phyloP scores from a whole-genome alignment of 2,113 vertebrate genomes.

The Marcusenius ussheri region DNA sequence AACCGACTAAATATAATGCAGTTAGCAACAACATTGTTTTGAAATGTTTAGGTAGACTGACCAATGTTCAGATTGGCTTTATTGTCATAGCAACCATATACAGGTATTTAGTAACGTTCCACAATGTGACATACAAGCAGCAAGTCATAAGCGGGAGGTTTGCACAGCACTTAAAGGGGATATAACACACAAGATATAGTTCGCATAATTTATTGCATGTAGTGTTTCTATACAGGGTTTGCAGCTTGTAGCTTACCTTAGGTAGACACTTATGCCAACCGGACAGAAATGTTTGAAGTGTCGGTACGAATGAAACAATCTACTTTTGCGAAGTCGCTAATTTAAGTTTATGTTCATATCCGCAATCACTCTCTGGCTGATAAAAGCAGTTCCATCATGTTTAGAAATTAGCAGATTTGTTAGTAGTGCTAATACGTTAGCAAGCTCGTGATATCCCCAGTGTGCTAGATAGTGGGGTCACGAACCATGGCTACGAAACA shows the following conservation, averaged over 20 bases:
- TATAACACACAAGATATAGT: background rate
- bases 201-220: background rate
- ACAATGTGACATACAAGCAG: background rate
- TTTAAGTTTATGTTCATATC: background rate
- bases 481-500: too few species aligned
- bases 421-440: too few species aligned
- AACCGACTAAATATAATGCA: background rate
- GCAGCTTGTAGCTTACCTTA: background rate
- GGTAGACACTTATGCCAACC: background rate
- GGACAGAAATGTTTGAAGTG: background rate
- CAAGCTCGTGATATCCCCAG: too few species aligned
- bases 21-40: background rate
- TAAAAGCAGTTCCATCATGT: too few species aligned
- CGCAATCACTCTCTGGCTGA: background rate
- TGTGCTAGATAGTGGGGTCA: too few species aligned
- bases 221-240: background rate
- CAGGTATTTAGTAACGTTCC: background rate
- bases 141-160: background rate
- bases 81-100: background rate
- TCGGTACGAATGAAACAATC: background rate
- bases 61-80: background rate
- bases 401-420: too few species aligned
- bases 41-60: background rate
- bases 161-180: background rate
- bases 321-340: too few species aligned